Percentiles rank a stretch among this genome's conserved stretches.
Conservation (phyloP, 1,140 invertebrate species). For the Phthorimaea operculella region DNA sequence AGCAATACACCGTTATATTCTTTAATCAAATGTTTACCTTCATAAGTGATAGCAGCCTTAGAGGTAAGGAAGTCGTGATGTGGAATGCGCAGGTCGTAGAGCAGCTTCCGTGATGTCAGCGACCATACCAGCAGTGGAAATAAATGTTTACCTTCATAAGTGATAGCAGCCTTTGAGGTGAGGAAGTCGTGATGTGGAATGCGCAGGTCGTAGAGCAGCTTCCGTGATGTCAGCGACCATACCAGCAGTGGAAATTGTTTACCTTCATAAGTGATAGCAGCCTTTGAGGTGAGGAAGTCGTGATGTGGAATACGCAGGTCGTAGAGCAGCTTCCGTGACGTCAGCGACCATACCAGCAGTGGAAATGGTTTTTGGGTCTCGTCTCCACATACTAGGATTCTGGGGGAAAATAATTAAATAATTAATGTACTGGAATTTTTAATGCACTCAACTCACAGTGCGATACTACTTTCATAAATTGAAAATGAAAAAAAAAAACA, state of each 20-base stretch:
- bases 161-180: constrained; percentile 84
- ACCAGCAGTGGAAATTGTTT: constrained; percentile 81
- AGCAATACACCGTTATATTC: too few species aligned
- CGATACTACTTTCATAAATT: too few species aligned
- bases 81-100: too few species aligned
- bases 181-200: constrained; percentile 91
- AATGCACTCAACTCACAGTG: too few species aligned
- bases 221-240: constrained; percentile 86
- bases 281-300: constrained; percentile 85
- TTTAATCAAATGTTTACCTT: too few species aligned
- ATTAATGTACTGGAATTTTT: too few species aligned
- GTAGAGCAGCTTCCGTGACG: constrained; percentile 84
- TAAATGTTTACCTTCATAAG: constrained; percentile 81
- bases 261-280: constrained; percentile 89
- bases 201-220: constrained; percentile 86
- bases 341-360: constrained; percentile 87
- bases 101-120: too few species aligned
- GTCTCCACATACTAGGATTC: constrained; percentile 88
- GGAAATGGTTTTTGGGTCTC: constrained; percentile 93
- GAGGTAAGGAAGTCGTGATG: too few species aligned
- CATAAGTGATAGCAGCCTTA: too few species aligned
- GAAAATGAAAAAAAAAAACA: too few species aligned
- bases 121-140: too few species aligned
- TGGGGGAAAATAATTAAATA: too few species aligned
- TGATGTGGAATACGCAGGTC: constrained; percentile 89